These are phyloP conservation scores for Nymphicus hollandicus DNA, from an alignment of 2,113 vertebrate species.

Conservation along the genomic window DNA sequence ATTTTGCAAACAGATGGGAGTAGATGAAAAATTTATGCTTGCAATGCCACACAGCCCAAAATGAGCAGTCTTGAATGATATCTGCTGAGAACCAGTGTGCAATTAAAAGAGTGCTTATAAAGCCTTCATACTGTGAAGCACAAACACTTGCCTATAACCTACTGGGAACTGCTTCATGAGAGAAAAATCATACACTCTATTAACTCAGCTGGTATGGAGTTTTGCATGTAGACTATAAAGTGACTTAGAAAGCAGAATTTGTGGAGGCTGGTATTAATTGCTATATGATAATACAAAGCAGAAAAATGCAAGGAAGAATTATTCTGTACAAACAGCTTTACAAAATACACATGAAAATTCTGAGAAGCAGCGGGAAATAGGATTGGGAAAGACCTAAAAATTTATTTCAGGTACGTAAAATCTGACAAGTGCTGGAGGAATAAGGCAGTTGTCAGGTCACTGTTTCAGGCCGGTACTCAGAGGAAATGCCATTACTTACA, in stretches of 20 bases:
- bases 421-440: neutral
- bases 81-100: neutral
- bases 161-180: neutral
- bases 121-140: neutral
- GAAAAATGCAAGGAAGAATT: neutral
- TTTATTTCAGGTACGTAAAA: neutral
- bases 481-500: neutral
- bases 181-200: neutral
- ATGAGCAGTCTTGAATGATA: neutral
- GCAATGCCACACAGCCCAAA: neutral
- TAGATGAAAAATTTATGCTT: neutral
- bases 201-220: neutral
- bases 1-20: neutral
- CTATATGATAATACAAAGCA: neutral
- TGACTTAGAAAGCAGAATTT: neutral
- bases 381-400: neutral
- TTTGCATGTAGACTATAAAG: neutral
- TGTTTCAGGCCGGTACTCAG: neutral
- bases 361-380: neutral
- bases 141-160: neutral
- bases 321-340: neutral
- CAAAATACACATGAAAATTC: neutral
- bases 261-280: neutral
- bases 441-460: neutral
- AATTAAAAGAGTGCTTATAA: conserved; percentile 3